Conservation (phyloP, 2,888 invertebrate genomes). For the Teleiodes luculella region DNA sequence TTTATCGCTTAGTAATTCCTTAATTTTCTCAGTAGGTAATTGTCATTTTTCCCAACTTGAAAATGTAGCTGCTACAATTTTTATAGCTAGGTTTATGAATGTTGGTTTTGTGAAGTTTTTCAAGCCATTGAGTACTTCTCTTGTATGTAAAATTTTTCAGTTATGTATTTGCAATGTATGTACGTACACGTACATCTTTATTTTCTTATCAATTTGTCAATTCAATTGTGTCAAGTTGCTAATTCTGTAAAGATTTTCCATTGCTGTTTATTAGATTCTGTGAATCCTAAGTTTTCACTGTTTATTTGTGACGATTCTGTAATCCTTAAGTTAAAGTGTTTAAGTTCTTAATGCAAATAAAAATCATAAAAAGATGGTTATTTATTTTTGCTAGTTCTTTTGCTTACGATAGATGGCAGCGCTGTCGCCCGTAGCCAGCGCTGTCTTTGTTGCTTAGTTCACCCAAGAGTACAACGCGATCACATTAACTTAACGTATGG, state of each 20-base stretch:
- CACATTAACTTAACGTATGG: too few relatives aligned
- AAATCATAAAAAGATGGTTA: not conserved
- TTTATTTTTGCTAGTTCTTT: not conserved
- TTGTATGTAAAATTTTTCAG: too few relatives aligned
- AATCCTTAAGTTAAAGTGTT: slow-evolving; percentile 61
- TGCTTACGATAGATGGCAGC: too few relatives aligned
- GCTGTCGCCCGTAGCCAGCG: too few relatives aligned
- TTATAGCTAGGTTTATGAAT: not conserved
- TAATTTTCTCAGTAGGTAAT: too few relatives aligned
- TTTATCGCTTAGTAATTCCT: too few relatives aligned
- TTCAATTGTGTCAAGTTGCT: slow-evolving; percentile 38
- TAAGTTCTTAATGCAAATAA: slow-evolving; percentile 31
- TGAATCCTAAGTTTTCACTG: slow-evolving; percentile 73
- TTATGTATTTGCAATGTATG: slow-evolving; percentile 31
- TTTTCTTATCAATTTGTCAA: slow-evolving; percentile 41
- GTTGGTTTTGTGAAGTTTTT: not conserved
- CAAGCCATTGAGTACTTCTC: too few relatives aligned
- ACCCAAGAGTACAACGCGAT: too few relatives aligned
- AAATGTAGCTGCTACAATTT: slow-evolving; percentile 15
- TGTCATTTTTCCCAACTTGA: slow-evolving; percentile 23
- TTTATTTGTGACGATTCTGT: slow-evolving; percentile 65
- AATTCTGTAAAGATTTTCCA: slow-evolving; percentile 44
- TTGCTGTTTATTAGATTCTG: slow-evolving; percentile 67
- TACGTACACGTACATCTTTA: slow-evolving; percentile 37
- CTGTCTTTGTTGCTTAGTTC: too few relatives aligned